These are phyloP conservation scores for Amblyopsis hoosieri DNA, from an alignment of 2,797 vertebrate genomes.

Conservation along the genomic window DNA sequence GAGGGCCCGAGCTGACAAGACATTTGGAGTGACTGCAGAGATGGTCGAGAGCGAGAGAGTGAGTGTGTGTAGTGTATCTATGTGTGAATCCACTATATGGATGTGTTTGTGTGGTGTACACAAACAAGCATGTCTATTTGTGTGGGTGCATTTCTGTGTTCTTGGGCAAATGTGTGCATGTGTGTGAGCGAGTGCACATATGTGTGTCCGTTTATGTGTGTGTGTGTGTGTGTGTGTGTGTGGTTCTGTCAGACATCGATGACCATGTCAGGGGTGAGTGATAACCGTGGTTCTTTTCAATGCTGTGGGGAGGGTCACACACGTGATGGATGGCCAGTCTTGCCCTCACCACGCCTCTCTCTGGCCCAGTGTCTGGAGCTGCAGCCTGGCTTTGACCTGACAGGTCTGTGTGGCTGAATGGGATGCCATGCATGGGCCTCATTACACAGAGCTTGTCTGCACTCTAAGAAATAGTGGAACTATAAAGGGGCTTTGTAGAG, in stretches of 20 bases:
- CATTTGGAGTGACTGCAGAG: conserved; percentile 54
- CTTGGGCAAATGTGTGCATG: not conserved
- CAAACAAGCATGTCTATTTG: not conserved
- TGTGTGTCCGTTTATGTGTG: conserved; percentile 14
- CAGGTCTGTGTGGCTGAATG: conserved; percentile 27
- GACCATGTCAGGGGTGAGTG: conserved; percentile 76
- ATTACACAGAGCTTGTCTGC: conserved; percentile 47
- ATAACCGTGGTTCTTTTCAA: conserved; percentile 74
- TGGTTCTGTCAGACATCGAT: conserved; percentile 59
- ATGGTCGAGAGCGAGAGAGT: conserved; percentile 9
- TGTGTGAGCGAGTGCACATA: conserved; percentile 13
- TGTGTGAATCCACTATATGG: no score
- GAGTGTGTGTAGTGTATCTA: not conserved
- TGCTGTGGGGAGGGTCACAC: conserved; percentile 64
- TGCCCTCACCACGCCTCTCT: conserved; percentile 56
- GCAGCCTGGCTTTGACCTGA: conserved; percentile 30
- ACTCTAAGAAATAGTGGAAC: conserved; percentile 3
- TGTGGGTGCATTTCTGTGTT: not conserved
- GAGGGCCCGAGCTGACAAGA: conserved; percentile 61
- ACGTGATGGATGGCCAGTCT: conserved; percentile 73
- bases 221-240: conserved; percentile 21
- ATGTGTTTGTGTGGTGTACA: no score
- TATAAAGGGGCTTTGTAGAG: conserved; percentile 3
- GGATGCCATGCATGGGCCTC: conserved; percentile 28
- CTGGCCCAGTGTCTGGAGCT: conserved; percentile 57